Evolutionary conservation across 2,797 vertebrate genomes (phyloP), one percentile per base, ranked within the genome.

Genomic region (Acrossocheilus wenchowensis): DNA sequence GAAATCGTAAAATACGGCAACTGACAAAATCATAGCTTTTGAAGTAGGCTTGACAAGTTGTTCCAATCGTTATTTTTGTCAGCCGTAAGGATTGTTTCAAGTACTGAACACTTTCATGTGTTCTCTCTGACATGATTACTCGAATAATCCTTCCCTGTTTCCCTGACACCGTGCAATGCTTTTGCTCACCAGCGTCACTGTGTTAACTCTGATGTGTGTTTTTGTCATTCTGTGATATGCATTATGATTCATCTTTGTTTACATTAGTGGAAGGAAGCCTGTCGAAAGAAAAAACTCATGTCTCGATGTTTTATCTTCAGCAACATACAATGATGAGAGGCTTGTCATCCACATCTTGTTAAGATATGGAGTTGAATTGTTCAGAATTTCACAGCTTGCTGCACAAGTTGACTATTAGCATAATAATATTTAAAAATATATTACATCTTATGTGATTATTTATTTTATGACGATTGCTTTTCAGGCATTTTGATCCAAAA

Each of bases 211-310:
- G 80, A 77, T 82, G 80, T 82, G 79, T 45, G n/a, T 77, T 82
- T 86, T 86, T 86, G 85, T 82, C 80, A 82, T 69, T 82, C 57
- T 86, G 64, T 82, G 72, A 82, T 60, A 82, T 68, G 48, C 48
- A 71, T 78, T 57, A 66, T 86, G 72, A 82, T 82, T 78, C 48
- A 87, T 69, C 72, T 14, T 34, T 82, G 80, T 77, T 78, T 82
- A 68, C 62, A 82, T 69, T 78, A 45, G 62, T 75, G 62, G 64
- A 82, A 57, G 34, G 72, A 68, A 77, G 15, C 41, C 43, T 82
- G 62, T 45, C 15, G 41, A 82, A 82, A 75, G 41, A 12, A 50
- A 50, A 43, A 45, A 36, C 2, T 80, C 54, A 14, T 30, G 23
- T 74, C 41, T 73, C 4, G 0, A 19, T 34, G 71, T 50, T 52